Conservation (phyloP, 2,888 invertebrate genomes). For the Spilarctia lutea region DNA sequence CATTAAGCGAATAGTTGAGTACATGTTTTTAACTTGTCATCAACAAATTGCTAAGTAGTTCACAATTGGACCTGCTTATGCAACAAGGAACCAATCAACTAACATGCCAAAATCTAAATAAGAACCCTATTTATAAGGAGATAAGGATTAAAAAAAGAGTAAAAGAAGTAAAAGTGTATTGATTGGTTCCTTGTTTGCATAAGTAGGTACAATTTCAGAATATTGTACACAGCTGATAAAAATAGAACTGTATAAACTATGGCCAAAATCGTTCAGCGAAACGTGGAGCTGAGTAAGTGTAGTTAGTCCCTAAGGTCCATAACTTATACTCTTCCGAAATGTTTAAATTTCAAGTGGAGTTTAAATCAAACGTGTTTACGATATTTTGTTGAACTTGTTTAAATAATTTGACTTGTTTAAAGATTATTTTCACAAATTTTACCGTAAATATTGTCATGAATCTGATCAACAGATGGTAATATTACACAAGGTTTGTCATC, state of each 20-base stretch:
- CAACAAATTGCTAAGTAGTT: not conserved
- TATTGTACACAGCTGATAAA: not conserved
- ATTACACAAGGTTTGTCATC: conserved; percentile 4
- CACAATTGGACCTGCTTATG: too few relatives aligned
- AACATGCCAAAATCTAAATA: too few relatives aligned
- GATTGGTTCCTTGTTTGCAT: too few relatives aligned
- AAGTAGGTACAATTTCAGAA: too few relatives aligned
- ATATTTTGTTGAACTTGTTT: not conserved
- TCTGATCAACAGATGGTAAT: conserved; percentile 5
- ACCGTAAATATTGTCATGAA: conserved; percentile 1
- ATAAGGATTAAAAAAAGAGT: too few relatives aligned
- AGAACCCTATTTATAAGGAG: too few relatives aligned
- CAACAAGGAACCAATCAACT: too few relatives aligned
- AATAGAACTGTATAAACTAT: not conserved
- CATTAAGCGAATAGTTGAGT: too few relatives aligned
- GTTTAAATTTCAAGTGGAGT: not conserved
- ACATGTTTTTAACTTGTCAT: not conserved
- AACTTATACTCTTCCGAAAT: not conserved
- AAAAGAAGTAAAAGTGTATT: too few relatives aligned
- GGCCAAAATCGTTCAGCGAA: not conserved
- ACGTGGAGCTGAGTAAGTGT: not conserved
- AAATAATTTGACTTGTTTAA: conserved; percentile 2
- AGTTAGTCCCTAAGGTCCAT: not conserved
- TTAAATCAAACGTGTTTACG: not conserved
- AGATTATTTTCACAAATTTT: conserved; percentile 6